Percentiles rank a stretch among this genome's conserved stretches.
phyloP scores from a whole-genome alignment of 2,888 invertebrate species.

The Dasypogon diadema region DNA sequence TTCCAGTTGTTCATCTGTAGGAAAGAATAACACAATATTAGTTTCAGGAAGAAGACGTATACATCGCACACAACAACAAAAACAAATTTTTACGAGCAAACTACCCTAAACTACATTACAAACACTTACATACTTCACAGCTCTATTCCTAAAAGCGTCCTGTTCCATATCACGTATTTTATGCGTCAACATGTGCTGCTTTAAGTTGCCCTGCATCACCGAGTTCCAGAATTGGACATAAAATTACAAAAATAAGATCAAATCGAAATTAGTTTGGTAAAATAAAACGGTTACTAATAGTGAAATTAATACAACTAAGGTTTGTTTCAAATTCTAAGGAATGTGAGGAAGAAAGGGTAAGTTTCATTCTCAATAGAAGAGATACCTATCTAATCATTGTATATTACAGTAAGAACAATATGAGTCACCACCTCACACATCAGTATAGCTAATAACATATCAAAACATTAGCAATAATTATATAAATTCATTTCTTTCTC shows the following conservation, averaged over 20 bases:
- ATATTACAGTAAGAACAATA: too few species aligned
- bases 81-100: not conserved
- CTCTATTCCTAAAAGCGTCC: conserved; percentile 68
- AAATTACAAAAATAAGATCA: conserved; percentile 48
- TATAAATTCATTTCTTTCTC: too few species aligned
- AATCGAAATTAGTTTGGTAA: conserved; percentile 20
- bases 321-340: too few species aligned
- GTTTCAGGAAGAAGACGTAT: not conserved
- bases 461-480: too few species aligned
- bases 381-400: too few species aligned
- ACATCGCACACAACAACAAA: not conserved
- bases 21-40: conserved; percentile 51
- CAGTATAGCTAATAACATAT: too few species aligned
- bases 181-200: conserved; percentile 98
- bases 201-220: conserved; percentile 90
- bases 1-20: conserved; percentile 63
- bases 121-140: conserved; percentile 68
- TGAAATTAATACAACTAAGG: too few species aligned
- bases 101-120: conserved; percentile 16
- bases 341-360: too few species aligned
- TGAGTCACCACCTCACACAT: too few species aligned
- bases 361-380: too few species aligned
- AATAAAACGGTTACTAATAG: too few species aligned
- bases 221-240: not conserved
- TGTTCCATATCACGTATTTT: conserved; percentile 87